Conservation (phyloP, 1,140 invertebrate genomes). For the Trialeurodes vaporariorum region DNA sequence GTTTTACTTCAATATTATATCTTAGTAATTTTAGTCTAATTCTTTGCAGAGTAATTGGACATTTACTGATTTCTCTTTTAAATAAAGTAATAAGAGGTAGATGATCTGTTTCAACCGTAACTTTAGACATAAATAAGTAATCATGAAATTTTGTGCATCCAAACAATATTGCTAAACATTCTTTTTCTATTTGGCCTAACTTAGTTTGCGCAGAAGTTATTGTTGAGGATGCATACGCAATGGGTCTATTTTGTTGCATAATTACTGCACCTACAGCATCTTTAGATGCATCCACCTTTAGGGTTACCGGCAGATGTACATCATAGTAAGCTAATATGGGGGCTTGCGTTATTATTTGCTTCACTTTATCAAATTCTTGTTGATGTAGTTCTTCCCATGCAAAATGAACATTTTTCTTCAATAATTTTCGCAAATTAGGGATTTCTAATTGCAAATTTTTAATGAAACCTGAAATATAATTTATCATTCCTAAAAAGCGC, state of each 20-base stretch:
- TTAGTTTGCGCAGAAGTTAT: conserved; percentile 27
- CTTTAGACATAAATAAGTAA: conserved; percentile 28
- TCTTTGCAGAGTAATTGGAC: conserved; percentile 33
- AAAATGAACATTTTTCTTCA: conserved; percentile 25
- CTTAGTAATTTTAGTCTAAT: conserved; percentile 30
- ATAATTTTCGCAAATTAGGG: conserved; percentile 23
- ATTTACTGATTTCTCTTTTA: conserved; percentile 33
- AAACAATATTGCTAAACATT: too few species aligned
- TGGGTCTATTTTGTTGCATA: conserved; percentile 26
- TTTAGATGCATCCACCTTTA: conserved; percentile 29
- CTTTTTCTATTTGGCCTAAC: conserved; percentile 37
- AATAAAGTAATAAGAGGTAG: conserved; percentile 36
- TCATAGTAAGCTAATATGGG: conserved; percentile 28
- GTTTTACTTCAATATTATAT: conserved; percentile 28
- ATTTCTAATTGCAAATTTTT: conserved; percentile 23
- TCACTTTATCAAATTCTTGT: conserved; percentile 23
- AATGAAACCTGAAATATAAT: conserved; percentile 31
- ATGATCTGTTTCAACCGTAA: conserved; percentile 36
- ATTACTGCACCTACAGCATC: conserved; percentile 29
- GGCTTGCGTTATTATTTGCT: conserved; percentile 21
- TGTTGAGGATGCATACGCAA: conserved; percentile 31
- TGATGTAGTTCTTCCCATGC: conserved; percentile 24
- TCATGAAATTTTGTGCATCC: conserved; percentile 28
- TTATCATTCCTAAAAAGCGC: conserved; percentile 34
- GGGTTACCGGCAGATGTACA: conserved; percentile 10